Percentiles rank a stretch among this genome's conserved stretches.
phyloP scores from a whole-genome alignment of 2,888 invertebrate species.

The Pyrocoelia pectoralis region DNA sequence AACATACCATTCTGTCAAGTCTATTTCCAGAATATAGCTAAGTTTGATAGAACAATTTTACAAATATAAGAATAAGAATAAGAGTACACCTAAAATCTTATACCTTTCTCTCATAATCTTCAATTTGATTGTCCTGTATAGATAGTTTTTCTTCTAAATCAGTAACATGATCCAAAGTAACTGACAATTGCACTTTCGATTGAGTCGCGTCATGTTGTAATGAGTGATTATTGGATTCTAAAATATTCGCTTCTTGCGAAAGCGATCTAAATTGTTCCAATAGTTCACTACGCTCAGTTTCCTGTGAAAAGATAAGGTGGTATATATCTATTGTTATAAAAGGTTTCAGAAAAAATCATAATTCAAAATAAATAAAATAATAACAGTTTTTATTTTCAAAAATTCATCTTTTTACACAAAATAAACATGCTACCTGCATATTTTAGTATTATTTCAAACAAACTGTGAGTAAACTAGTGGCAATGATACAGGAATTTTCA shows the following conservation, averaged over 20 bases:
- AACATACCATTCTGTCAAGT: conserved; percentile 43
- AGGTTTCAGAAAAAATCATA: no score
- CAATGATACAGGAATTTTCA: no score
- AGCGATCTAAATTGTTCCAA: conserved; percentile 80
- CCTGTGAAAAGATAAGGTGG: no score
- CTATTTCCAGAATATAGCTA: conserved; percentile 17
- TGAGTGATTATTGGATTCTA: conserved; percentile 82
- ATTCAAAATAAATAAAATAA: no score
- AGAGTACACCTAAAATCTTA: no score
- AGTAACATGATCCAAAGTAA: conserved; percentile 67
- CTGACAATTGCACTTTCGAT: conserved; percentile 65
- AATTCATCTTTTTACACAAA: no score
- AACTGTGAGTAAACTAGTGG: no score
- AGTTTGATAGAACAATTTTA: not conserved
- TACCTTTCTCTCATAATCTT: conserved; percentile 67
- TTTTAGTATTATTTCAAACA: no score
- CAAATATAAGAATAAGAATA: no score
- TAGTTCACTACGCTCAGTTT: conserved; percentile 81
- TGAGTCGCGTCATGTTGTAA: conserved; percentile 80
- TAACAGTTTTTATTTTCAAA: no score
- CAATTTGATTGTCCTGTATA: conserved; percentile 63
- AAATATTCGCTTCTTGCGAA: conserved; percentile 77
- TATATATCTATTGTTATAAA: no score
- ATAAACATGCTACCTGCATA: no score
- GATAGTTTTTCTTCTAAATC: conserved; percentile 71